phyloP scores from a whole-genome alignment of 2,113 vertebrate species.

The Phyllostomus discolor region DNA sequence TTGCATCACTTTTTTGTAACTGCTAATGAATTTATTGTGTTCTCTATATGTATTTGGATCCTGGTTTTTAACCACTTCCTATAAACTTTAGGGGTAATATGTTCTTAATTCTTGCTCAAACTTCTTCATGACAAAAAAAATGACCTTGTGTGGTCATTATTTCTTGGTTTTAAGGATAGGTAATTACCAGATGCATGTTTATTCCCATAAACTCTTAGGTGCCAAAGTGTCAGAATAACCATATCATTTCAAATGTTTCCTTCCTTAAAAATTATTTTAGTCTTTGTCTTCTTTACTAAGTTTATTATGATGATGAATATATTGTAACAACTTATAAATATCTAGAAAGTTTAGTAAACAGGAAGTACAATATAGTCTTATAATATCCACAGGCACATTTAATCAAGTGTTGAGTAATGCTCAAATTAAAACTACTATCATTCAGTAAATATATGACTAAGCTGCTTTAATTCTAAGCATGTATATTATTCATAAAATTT shows the following conservation, averaged over 20 bases:
- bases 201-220: not conserved
- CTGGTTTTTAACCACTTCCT: constrained; percentile 13
- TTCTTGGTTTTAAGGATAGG: constrained; percentile 39
- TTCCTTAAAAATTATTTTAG: not conserved
- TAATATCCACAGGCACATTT: not conserved
- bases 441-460: not conserved
- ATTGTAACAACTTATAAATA: not conserved
- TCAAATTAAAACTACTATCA: not conserved
- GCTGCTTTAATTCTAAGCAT: not conserved
- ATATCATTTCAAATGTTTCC: not conserved
- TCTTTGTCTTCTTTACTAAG: not conserved
- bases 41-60: not conserved
- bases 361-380: not conserved
- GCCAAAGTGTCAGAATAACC: not conserved
- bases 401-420: not conserved
- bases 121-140: not conserved
- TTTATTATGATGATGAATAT: not conserved
- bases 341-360: not conserved
- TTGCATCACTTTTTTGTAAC: not conserved
- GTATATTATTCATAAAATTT: not conserved
- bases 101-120: not conserved
- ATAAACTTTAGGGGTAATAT: not conserved
- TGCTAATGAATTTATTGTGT: not conserved
- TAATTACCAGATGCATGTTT: constrained; percentile 14
- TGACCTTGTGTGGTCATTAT: not conserved